A percentile compares a stretch with the other conserved stretches of the same genome.
phyloP scores from a whole-genome alignment of 2,113 vertebrate genomes.

The Laticauda laticaudata region DNA sequence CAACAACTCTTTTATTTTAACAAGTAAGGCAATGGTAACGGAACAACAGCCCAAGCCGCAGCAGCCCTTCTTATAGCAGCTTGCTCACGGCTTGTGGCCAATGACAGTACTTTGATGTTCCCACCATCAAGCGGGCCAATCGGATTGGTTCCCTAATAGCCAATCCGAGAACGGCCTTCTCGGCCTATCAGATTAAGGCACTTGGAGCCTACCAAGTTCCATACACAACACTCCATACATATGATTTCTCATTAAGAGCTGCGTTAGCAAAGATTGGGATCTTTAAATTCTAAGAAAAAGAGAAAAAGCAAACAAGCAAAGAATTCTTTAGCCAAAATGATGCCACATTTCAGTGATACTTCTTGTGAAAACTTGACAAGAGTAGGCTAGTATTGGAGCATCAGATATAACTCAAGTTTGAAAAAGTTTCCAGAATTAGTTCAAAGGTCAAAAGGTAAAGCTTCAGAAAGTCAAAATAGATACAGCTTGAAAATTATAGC shows the following conservation, averaged over 20 bases:
- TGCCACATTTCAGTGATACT: not conserved
- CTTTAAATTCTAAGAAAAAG: not conserved
- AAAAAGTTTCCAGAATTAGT: not conserved
- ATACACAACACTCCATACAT: not conserved
- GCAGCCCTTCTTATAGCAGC: too few relatives aligned
- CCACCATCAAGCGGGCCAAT: too few relatives aligned
- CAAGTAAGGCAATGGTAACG: too few relatives aligned
- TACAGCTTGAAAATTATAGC: not conserved
- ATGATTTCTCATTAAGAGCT: not conserved
- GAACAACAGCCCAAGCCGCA: too few relatives aligned
- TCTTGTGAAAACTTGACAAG: too few relatives aligned
- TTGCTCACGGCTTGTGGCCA: too few relatives aligned
- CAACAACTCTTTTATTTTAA: too few relatives aligned
- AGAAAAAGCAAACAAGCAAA: not conserved
- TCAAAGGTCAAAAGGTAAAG: not conserved
- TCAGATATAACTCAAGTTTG: not conserved
- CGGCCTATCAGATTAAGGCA: too few relatives aligned
- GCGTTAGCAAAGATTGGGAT: not conserved
- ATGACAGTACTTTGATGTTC: too few relatives aligned
- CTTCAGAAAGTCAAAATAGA: not conserved
- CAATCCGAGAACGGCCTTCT: too few relatives aligned
- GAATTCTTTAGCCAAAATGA: not conserved
- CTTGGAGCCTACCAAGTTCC: too few relatives aligned
- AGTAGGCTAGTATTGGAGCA: not conserved
- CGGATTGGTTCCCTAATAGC: too few relatives aligned